Evolutionary conservation across 2,888 invertebrate species (phyloP).

Genomic region (Empis stercorea): DNA sequence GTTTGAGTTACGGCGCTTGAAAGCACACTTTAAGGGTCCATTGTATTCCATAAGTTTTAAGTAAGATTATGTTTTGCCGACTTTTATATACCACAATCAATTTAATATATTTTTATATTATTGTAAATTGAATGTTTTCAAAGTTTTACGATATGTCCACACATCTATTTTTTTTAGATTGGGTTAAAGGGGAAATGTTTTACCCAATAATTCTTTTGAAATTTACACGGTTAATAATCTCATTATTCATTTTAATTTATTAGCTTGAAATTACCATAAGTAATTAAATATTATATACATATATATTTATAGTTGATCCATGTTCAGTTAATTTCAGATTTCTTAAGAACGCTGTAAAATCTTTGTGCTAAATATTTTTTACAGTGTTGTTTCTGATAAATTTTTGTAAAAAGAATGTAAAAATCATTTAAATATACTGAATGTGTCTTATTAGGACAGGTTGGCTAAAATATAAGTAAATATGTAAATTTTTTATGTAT

Average conservation of each 20-base stretch:
- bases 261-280: too few species aligned
- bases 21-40: conserved; percentile 38
- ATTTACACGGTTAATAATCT: conserved; percentile 13
- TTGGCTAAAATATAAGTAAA: conserved; percentile 13
- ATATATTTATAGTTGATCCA: too few species aligned
- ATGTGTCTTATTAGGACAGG: background rate
- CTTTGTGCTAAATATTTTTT: conserved; percentile 14
- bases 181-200: conserved; percentile 6
- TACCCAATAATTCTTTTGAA: conserved; percentile 9
- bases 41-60: conserved; percentile 31
- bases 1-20: conserved; percentile 38
- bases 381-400: conserved; percentile 1
- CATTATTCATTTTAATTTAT: too few species aligned
- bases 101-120: background rate
- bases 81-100: background rate
- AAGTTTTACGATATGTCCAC: conserved; percentile 15
- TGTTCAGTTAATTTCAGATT: too few species aligned
- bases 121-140: conserved; percentile 3
- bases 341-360: too few species aligned
- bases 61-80: conserved; percentile 5
- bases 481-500: conserved; percentile 14
- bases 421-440: too few species aligned
- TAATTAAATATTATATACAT: too few species aligned
- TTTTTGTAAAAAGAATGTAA: too few species aligned
- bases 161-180: conserved; percentile 15